A percentile compares a stretch with the other conserved stretches of the same genome.
Conservation (phyloP, 1,140 invertebrate genomes). For the Drosophila sechellia region DNA sequence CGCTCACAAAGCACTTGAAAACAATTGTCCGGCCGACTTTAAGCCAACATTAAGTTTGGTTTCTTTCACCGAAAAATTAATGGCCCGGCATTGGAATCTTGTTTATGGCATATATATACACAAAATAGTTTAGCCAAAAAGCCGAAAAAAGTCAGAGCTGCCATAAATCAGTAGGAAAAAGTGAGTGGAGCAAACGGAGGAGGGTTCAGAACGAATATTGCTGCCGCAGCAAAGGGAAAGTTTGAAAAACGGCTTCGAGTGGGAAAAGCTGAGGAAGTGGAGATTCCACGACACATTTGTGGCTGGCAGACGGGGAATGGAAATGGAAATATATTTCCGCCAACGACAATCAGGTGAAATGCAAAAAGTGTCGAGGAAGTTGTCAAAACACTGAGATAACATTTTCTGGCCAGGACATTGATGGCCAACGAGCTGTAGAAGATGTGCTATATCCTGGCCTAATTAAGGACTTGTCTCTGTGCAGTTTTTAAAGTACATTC, state of each 20-base stretch:
- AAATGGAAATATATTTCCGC: slow-evolving; percentile 52
- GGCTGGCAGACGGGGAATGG: slow-evolving; percentile 8
- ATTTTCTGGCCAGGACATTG: slow-evolving; percentile 18
- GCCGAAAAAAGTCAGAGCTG: slow-evolving; percentile 28
- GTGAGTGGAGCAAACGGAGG: slow-evolving; percentile 9
- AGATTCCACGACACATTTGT: slow-evolving; percentile 23
- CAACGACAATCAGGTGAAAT: slow-evolving; percentile 53
- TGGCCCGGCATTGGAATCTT: slow-evolving; percentile 16
- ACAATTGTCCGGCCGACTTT: background rate
- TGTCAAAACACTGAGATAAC: slow-evolving; percentile 56
- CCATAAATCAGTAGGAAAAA: slow-evolving; percentile 46
- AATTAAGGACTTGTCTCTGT: slow-evolving; percentile 34
- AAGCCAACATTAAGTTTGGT: slow-evolving; percentile 6
- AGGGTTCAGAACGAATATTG: slow-evolving; percentile 14
- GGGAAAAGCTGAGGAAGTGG: slow-evolving; percentile 19
- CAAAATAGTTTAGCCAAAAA: slow-evolving; percentile 26
- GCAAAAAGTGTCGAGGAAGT: slow-evolving; percentile 58
- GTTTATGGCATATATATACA: slow-evolving; percentile 33
- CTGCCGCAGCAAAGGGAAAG: slow-evolving; percentile 14
- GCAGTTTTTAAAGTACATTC: slow-evolving; percentile 22
- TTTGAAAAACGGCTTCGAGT: slow-evolving; percentile 44
- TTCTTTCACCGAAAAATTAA: slow-evolving; percentile 22
- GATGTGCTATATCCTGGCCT: slow-evolving; percentile 29
- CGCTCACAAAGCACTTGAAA: background rate
- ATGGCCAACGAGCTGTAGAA: slow-evolving; percentile 9